Evolutionary conservation across 2,113 vertebrate species (phyloP).

Genomic region (Myotis davidii): DNA sequence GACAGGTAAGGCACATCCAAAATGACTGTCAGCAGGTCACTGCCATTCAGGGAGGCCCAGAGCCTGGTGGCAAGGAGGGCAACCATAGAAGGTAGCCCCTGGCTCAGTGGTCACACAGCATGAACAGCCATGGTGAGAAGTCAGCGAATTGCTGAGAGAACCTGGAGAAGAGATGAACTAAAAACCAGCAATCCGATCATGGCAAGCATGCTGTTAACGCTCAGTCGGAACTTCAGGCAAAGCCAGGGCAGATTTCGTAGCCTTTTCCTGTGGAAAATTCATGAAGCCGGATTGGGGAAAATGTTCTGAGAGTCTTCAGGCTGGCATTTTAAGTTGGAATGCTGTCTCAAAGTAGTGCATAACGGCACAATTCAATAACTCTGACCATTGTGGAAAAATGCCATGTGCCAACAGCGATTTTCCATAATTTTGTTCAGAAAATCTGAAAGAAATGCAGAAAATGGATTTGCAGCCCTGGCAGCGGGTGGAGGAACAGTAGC

Average conservation of each 20-base stretch:
- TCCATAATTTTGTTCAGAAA: constrained; percentile 88
- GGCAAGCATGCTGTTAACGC: background rate
- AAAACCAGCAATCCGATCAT: constrained; percentile 1
- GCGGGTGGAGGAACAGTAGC: constrained; percentile 86
- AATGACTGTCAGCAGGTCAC: background rate
- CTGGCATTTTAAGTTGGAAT: constrained; percentile 85
- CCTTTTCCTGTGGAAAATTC: constrained; percentile 86
- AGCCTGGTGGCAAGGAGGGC: fast-evolving
- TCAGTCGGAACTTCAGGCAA: constrained; percentile 47
- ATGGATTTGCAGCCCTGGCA: constrained; percentile 88
- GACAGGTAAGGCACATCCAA: background rate
- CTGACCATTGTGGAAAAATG: constrained; percentile 89
- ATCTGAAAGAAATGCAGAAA: constrained; percentile 88
- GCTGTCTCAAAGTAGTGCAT: constrained; percentile 82
- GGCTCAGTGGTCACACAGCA: background rate
- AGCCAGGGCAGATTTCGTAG: constrained; percentile 72
- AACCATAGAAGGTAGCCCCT: background rate
- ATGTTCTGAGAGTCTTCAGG: constrained; percentile 81
- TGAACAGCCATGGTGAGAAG: background rate
- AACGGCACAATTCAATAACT: constrained; percentile 86
- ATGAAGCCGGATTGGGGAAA: constrained; percentile 82
- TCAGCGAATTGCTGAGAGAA: background rate
- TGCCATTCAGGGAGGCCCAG: background rate
- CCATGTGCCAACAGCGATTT: constrained; percentile 89
- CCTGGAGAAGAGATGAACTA: background rate